Percentiles rank a stretch among this genome's conserved stretches.
Evolutionary conservation across 2,797 vertebrate species (phyloP).

Genomic region (Crenuchus spilurus): DNA sequence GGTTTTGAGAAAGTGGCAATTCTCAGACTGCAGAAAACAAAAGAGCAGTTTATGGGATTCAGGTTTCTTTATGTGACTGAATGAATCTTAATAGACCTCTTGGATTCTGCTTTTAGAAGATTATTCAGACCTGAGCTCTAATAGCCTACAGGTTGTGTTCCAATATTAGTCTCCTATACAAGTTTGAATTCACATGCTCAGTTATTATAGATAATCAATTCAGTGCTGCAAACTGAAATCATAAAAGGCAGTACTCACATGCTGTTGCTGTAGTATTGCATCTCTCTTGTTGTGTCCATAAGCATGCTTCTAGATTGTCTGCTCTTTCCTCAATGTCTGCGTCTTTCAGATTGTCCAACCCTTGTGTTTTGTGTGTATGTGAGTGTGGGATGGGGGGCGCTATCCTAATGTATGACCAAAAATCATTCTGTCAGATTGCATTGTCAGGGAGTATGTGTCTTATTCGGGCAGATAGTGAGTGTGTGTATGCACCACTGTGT

Average conservation of each 20-base stretch:
- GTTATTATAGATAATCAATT: background rate
- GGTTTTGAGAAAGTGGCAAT: conserved; percentile 22
- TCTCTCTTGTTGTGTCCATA: conserved; percentile 63
- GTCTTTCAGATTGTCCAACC: conserved; percentile 30
- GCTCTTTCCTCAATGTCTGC: conserved; percentile 54
- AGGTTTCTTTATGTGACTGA: background rate
- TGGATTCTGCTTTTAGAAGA: no score
- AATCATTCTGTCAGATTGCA: conserved; percentile 45
- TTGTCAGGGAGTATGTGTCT: conserved; percentile 47
- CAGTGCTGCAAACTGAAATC: conserved; percentile 3
- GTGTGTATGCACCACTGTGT: conserved; percentile 50
- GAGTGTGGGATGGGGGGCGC: conserved; percentile 42
- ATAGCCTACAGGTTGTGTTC: background rate
- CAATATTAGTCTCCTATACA: background rate
- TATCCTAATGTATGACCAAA: conserved; percentile 43
- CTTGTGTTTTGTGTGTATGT: conserved; percentile 59
- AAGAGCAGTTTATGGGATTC: background rate
- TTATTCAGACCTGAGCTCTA: background rate
- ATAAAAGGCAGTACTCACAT: conserved; percentile 69
- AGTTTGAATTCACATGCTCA: no score
- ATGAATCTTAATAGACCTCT: background rate
- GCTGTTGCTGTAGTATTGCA: conserved; percentile 56
- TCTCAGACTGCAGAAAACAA: conserved; percentile 7
- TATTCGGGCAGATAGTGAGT: conserved; percentile 28
- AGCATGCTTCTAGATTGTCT: conserved; percentile 58